phyloP scores from a whole-genome alignment of 2,888 invertebrate species.

The Leuctra nigra region DNA sequence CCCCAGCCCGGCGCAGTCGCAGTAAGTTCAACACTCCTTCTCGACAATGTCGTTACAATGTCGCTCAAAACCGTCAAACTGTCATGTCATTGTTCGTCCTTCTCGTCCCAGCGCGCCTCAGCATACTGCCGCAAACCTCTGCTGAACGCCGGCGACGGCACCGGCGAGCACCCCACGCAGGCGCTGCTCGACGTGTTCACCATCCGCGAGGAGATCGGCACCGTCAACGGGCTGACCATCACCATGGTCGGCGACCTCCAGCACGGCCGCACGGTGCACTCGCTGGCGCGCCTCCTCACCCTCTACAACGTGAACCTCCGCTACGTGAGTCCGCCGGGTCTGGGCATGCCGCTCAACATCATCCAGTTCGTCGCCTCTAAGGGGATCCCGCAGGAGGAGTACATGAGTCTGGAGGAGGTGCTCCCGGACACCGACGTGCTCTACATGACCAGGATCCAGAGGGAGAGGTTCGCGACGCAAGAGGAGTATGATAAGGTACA shows the following conservation, averaged over 20 bases:
- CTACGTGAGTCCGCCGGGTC: slow-evolving; percentile 80
- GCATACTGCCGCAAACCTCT: slow-evolving; percentile 79
- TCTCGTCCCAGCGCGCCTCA: slow-evolving; percentile 61
- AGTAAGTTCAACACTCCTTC: slow-evolving; percentile 47
- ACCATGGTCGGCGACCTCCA: slow-evolving; percentile 98
- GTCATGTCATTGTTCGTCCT: background rate
- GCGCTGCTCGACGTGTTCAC: slow-evolving; percentile 96
- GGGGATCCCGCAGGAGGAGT: slow-evolving; percentile 70
- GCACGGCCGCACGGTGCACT: slow-evolving; percentile 97
- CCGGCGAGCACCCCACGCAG: slow-evolving; percentile 97
- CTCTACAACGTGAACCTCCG: slow-evolving; percentile 88
- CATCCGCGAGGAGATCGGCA: slow-evolving; percentile 97
- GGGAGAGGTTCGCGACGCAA: slow-evolving; percentile 77
- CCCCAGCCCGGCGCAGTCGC: slow-evolving; percentile 86
- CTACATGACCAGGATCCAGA: slow-evolving; percentile 97
- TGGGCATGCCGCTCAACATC: slow-evolving; percentile 89
- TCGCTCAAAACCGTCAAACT: no score
- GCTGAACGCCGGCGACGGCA: slow-evolving; percentile 97
- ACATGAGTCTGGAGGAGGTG: slow-evolving; percentile 71
- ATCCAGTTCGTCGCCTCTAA: slow-evolving; percentile 68
- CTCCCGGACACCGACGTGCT: slow-evolving; percentile 92
- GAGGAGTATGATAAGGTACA: slow-evolving; percentile 80
- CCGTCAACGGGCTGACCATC: slow-evolving; percentile 93
- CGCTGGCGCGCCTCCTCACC: slow-evolving; percentile 83
- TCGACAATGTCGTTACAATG: no score